Conservation (phyloP, 2,797 vertebrate species). For the Esox masquinongy region DNA sequence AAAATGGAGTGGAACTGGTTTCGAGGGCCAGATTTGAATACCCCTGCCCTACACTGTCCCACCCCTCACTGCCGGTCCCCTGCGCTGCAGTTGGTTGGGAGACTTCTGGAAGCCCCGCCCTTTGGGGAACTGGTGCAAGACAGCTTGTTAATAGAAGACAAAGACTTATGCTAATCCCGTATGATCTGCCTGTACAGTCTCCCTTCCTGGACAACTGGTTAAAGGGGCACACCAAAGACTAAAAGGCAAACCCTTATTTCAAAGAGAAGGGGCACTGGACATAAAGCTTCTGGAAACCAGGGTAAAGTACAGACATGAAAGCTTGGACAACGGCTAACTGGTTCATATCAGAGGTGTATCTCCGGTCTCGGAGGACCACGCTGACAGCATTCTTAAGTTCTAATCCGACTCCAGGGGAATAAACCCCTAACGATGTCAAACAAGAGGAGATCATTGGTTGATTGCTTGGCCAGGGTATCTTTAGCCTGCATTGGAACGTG, state of each 20-base stretch:
- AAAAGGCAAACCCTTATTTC: background rate
- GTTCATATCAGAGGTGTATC: background rate
- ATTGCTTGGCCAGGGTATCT: background rate
- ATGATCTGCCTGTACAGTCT: background rate
- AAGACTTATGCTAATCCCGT: conserved; percentile 10
- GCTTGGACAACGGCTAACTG: too few relatives aligned
- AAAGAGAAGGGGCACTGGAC: too few relatives aligned
- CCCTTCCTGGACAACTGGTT: background rate
- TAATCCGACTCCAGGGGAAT: background rate
- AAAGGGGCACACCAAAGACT: background rate
- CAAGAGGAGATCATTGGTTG: background rate
- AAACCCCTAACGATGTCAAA: background rate
- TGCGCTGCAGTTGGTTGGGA: background rate
- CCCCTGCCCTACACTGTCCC: background rate
- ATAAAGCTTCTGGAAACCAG: too few relatives aligned
- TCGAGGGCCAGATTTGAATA: too few relatives aligned
- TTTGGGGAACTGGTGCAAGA: background rate
- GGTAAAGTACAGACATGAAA: too few relatives aligned
- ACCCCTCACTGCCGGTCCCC: background rate
- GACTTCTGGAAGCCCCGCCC: background rate
- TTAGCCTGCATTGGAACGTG: background rate
- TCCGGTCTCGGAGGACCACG: background rate
- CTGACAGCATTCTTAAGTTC: background rate
- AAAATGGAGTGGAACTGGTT: too few relatives aligned
- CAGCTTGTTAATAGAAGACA: conserved; percentile 12